Evolutionary conservation across 2,888 invertebrate genomes (phyloP), one percentile per base, ranked within the genome.

Genomic region (Escarpia spicata): DNA sequence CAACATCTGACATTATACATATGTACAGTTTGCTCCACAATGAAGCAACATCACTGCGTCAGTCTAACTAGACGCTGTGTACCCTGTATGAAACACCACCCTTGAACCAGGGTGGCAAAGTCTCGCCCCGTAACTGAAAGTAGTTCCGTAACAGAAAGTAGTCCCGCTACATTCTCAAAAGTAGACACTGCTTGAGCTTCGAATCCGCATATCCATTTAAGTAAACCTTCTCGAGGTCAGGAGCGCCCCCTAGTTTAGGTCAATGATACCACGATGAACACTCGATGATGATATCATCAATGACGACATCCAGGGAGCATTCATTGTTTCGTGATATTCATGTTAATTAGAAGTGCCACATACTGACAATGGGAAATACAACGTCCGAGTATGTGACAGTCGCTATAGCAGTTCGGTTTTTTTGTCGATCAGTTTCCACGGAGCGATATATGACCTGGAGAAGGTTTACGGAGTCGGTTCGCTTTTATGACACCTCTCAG

Each of bases 1-100:
- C n/a, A 75, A 75, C 75, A 75, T 75, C 26, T 75, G 75, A 75
- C 75, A 75, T 75, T 75, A 75, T 75, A 75, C 75, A 75, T 75
- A 75, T 75, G 75, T 75, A 75, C 75, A 75, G 75, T 75, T 19
- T 6, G 26, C 75, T 75, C 75, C 75, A n/a, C 19, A 3, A 75
- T 26, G 75, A 75, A 75, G 75, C 75, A 26, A 75, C 19, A 26
- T 75, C 75, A 75, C 75, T 3, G 75, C 75, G 75, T n/a, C 75
- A 15, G 75, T 15, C 75, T 75, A 75, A 75, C 26, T 75, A 75
- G 75, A 75, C 75, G 26, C 75, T 75, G 75, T 26, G 19, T 75
- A 75, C 75, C 75, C 75, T 75, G 75, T 75, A 75, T 75, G 75
- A 75, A 19, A 75, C 75, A 26, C 75, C 75, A 75, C 75, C 75